Base-by-base conservation (phyloP, 2,888 invertebrate genomes). In the Abrostola tripartita region DNA sequence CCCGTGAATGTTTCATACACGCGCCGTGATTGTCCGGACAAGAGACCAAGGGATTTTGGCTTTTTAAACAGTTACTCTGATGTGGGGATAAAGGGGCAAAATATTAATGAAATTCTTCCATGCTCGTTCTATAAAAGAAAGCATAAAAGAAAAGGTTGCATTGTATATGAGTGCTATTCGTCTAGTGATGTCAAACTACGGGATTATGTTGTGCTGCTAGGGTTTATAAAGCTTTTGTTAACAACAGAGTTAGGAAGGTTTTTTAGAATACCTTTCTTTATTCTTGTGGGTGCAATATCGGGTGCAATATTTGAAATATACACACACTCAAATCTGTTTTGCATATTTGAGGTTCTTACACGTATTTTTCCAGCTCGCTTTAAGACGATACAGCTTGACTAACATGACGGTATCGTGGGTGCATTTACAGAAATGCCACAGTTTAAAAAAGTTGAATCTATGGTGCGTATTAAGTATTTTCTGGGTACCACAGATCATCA, bases 1-100 rank as follows among this genome's bases (percentile, higher is more conserved):
- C 65, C 52, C 58, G 73, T 79, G 81, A 79, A 79, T 81, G 64
- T 81, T 79, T 78, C 76, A 79, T 74, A 65, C 55, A 62, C 65
- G 57, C 53, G 47, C 70, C 71, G 77, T 68, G 77, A 77, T 72
- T 77, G 61, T 72, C 64, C 61, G 66, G 56, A 65, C 62, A 55
- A 24, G 51, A 50, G 35, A 51, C 58, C 52, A 24, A 6, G 52
- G 53, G 52, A 66, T 59, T 71, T 71, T 56, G 66, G 66, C 10
- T 65, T 72, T 70, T 61, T 75, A 65, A 75, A 75, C 65, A 75
- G 71, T 74, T 24, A 24, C 50, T 11, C 36, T 75, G 54, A 55
- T 70, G 55, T 38, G 54, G 12, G 60, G 57, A 55, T 55, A 71
- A 54, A 65, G 41, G 57, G 49, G 47, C n/a, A 61, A 58, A 56